Evolutionary conservation across 2,888 invertebrate genomes (phyloP).

Genomic region (Leuctra nigra): DNA sequence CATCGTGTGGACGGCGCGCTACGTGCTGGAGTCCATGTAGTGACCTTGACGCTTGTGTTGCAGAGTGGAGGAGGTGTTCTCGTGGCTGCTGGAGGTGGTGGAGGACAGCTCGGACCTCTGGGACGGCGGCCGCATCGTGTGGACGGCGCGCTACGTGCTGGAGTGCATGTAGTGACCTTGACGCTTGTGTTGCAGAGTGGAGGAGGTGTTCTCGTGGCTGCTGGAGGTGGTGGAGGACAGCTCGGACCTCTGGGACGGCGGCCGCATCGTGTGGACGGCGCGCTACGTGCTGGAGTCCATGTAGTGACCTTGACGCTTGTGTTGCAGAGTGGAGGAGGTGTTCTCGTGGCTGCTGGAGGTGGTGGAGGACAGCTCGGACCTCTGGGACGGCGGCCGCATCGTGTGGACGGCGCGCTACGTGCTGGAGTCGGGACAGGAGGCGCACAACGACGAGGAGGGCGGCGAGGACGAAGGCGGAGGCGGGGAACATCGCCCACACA

Average conservation of each 20-base stretch:
- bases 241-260: slow-evolving; percentile 71
- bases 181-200: slow-evolving; percentile 42
- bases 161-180: too few species aligned
- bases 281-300: too few species aligned
- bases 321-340: slow-evolving; percentile 61
- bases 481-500: slow-evolving; percentile 41
- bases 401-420: slow-evolving; percentile 80
- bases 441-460: background rate
- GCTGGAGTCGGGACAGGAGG: slow-evolving; percentile 32
- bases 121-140: too few species aligned
- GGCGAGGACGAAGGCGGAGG: background rate
- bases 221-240: slow-evolving; percentile 79
- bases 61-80: slow-evolving; percentile 72
- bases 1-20: too few species aligned
- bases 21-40: slow-evolving; percentile 39
- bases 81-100: slow-evolving; percentile 84
- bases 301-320: too few species aligned
- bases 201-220: slow-evolving; percentile 87
- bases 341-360: slow-evolving; percentile 91
- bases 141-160: too few species aligned
- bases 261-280: slow-evolving; percentile 81
- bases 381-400: slow-evolving; percentile 75
- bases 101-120: slow-evolving; percentile 54
- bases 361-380: slow-evolving; percentile 66
- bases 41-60: slow-evolving; percentile 23